Percentiles rank a stretch among this genome's conserved stretches.
Evolutionary conservation across 2,888 invertebrate species (phyloP).

Genomic region (Strigamia crassipes): DNA sequence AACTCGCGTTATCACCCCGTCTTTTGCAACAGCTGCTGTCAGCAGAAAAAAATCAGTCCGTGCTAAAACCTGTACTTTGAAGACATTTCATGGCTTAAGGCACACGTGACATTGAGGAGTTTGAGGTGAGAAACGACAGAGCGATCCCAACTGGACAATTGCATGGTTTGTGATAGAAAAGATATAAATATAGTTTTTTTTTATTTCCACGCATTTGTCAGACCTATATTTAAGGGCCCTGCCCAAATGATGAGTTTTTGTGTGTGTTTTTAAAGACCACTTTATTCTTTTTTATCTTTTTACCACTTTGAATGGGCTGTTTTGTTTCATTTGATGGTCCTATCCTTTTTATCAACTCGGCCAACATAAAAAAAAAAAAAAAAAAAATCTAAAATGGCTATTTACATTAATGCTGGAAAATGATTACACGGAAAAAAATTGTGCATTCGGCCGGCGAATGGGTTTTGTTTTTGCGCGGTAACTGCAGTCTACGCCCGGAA

Average conservation of each 20-base stretch:
- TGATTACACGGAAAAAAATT: not conserved
- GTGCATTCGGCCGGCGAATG: not conserved
- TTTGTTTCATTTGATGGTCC: not conserved
- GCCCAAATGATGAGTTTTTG: constrained; percentile 6
- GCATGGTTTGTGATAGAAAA: constrained; percentile 7
- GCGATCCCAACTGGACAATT: constrained; percentile 20
- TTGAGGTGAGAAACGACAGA: constrained; percentile 23
- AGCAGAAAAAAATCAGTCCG: constrained; percentile 19
- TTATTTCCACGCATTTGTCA: not conserved
- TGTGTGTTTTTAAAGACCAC: not conserved
- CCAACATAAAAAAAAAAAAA: too few species aligned
- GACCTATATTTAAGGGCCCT: not conserved
- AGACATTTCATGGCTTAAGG: constrained; percentile 27
- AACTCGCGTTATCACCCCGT: constrained; percentile 25
- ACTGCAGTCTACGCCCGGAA: not conserved
- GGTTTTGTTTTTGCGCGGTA: not conserved
- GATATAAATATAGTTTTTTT: constrained; percentile 10
- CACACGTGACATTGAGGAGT: constrained; percentile 26
- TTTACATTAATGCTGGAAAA: too few species aligned
- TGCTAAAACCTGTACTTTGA: constrained; percentile 22
- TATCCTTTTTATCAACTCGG: too few species aligned
- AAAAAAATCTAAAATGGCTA: too few species aligned
- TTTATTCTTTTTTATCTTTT: not conserved
- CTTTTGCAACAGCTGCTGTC: constrained; percentile 30
- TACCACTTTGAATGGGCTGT: not conserved